Conservation (phyloP, 2,888 invertebrate species). For the Hypena proboscidalis region DNA sequence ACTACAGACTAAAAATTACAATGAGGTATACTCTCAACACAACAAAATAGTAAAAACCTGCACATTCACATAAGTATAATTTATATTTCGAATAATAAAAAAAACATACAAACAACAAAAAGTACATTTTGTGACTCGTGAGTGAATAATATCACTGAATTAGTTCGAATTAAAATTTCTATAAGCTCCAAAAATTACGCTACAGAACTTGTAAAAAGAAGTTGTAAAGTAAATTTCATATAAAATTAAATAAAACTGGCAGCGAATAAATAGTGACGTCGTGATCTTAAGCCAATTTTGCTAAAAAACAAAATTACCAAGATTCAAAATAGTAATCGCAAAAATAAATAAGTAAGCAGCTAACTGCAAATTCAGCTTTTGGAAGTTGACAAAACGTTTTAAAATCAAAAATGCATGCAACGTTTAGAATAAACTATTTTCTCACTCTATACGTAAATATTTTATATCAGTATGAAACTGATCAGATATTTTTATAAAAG, state of each 20-base stretch:
- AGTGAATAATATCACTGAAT: constrained; percentile 4
- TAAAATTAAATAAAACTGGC: constrained; percentile 33
- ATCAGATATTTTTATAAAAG: background rate
- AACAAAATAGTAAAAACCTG: background rate
- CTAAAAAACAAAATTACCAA: constrained; percentile 79
- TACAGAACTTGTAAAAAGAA: constrained; percentile 5
- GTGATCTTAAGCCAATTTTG: constrained; percentile 83
- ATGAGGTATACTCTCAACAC: constrained; percentile 15
- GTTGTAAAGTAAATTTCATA: constrained; percentile 10
- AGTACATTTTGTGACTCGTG: constrained; percentile 6
- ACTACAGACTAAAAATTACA: constrained; percentile 8
- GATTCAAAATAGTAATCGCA: constrained; percentile 55
- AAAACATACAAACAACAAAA: background rate
- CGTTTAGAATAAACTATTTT: too few species aligned
- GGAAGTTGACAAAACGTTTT: constrained; percentile 17
- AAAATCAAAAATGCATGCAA: background rate
- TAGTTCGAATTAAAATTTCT: constrained; percentile 1
- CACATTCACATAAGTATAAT: background rate
- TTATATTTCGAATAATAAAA: constrained; percentile 2
- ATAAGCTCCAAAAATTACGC: constrained; percentile 2
- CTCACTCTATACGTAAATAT: too few species aligned
- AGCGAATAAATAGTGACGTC: constrained; percentile 34
- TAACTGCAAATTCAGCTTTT: constrained; percentile 21
- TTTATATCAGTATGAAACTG: too few species aligned
- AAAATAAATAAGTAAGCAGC: constrained; percentile 41